These are phyloP conservation scores for human (Homo sapiens) DNA, from an alignment of 2,113 vertebrate genomes.

Conservation along the genomic window DNA sequence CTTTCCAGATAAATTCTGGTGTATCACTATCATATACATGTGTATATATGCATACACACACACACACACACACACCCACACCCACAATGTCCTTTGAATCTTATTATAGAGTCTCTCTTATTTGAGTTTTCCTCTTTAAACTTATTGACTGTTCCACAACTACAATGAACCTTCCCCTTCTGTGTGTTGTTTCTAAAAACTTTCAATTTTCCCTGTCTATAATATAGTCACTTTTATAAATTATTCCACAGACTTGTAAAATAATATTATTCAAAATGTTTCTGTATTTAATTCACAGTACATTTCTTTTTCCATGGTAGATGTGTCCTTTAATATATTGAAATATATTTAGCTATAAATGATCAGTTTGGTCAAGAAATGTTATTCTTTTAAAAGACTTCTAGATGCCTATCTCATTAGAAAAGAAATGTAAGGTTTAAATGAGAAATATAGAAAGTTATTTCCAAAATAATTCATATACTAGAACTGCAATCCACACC, in stretches of 20 bases:
- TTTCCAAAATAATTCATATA: conserved; percentile 52
- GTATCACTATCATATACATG: neutral
- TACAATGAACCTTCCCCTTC: neutral
- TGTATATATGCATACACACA: neutral
- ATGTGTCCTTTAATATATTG: neutral
- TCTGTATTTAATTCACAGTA: neutral
- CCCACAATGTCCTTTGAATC: neutral
- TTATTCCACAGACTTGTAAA: neutral
- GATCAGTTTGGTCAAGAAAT: neutral
- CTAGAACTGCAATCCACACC: neutral
- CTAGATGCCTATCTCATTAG: neutral
- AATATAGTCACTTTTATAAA: conserved; percentile 15
- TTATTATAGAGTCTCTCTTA: neutral
- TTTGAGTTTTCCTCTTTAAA: neutral
- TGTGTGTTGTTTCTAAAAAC: neutral
- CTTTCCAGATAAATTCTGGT: neutral
- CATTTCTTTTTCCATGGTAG: neutral
- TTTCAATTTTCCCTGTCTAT: neutral
- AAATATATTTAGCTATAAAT: neutral
- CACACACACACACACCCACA: neutral
- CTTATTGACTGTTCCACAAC: neutral
- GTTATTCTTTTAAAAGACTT: neutral
- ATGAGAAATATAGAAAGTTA: neutral
- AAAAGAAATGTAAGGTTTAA: conserved; percentile 25
- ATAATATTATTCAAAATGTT: conserved; percentile 11